These are phyloP conservation scores for Dryobota labecula DNA, from an alignment of 2,888 invertebrate species.

Conservation along the genomic window DNA sequence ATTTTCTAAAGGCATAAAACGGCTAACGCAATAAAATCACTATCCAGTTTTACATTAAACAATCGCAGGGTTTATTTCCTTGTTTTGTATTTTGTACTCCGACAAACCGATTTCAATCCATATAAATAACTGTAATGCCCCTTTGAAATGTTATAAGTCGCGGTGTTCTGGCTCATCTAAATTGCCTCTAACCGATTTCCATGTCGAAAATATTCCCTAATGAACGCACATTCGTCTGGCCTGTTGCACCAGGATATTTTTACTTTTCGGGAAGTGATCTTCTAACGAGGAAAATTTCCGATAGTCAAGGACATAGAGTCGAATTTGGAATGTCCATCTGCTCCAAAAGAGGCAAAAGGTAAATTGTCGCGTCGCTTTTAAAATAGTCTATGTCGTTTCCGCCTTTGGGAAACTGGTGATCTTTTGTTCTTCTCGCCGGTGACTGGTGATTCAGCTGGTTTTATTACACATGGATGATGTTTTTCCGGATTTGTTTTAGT, in stretches of 20 bases:
- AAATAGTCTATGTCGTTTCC: slow-evolving; percentile 88
- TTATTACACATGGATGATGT: slow-evolving; percentile 62
- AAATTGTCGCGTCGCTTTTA: slow-evolving; percentile 79
- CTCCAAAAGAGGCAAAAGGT: slow-evolving; percentile 71
- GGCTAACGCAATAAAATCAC: slow-evolving; percentile 39
- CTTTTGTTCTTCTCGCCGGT: slow-evolving; percentile 81
- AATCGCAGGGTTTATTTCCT: slow-evolving; percentile 38
- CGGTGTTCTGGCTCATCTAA: slow-evolving; percentile 75
- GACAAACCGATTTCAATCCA: slow-evolving; percentile 55
- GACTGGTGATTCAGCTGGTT: slow-evolving; percentile 73
- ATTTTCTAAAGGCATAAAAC: slow-evolving; percentile 48
- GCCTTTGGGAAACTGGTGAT: slow-evolving; percentile 82
- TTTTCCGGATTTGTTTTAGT: slow-evolving; percentile 62
- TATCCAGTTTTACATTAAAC: slow-evolving; percentile 47
- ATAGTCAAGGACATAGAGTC: slow-evolving; percentile 74
- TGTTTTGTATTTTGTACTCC: slow-evolving; percentile 33
- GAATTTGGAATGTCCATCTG: slow-evolving; percentile 71
- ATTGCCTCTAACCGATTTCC: slow-evolving; percentile 75
- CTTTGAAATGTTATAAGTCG: slow-evolving; percentile 75
- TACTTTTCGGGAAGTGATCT: slow-evolving; percentile 49
- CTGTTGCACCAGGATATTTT: slow-evolving; percentile 64
- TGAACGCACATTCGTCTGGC: slow-evolving; percentile 76
- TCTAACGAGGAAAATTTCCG: slow-evolving; percentile 39
- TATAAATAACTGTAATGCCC: slow-evolving; percentile 63
- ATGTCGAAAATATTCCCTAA: slow-evolving; percentile 81